Percentiles rank a stretch among this genome's conserved stretches.
Conservation (phyloP, 2,113 vertebrate species). For the Camelus bactrianus region DNA sequence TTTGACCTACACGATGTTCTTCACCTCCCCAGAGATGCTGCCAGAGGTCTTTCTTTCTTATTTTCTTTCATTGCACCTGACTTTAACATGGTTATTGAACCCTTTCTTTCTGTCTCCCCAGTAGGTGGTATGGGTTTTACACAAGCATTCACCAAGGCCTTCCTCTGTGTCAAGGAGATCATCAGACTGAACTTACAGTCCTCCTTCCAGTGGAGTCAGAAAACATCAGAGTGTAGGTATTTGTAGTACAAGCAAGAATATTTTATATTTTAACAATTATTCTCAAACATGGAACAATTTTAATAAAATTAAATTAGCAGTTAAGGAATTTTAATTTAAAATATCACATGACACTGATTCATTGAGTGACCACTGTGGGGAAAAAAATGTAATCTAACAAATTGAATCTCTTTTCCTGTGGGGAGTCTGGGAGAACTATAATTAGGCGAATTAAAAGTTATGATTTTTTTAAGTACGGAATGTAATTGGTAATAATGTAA, state of each 20-base stretch:
- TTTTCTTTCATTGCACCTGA: background rate
- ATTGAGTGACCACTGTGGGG: background rate
- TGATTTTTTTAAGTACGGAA: background rate
- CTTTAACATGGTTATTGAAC: background rate
- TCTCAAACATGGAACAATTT: background rate
- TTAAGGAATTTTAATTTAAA: constrained; percentile 54
- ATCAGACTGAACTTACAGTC: background rate
- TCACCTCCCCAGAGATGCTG: background rate
- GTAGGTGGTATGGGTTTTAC: background rate
- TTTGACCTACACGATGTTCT: background rate
- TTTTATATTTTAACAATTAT: background rate
- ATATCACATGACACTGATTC: background rate
- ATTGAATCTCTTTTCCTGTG: constrained; percentile 22
- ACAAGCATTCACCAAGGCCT: background rate
- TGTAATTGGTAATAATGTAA: constrained; percentile 12
- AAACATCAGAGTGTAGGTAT: background rate
- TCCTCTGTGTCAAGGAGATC: background rate
- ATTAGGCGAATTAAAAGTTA: constrained; percentile 50
- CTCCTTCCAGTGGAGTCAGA: background rate
- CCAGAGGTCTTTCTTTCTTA: background rate
- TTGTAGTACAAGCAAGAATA: background rate
- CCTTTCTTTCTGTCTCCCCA: background rate
- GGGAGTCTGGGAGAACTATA: background rate
- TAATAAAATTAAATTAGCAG: background rate
- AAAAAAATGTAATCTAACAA: constrained; percentile 10